phyloP scores from a whole-genome alignment of 92 coral and sea anemone genomes.

The Paramuricea clavata region DNA sequence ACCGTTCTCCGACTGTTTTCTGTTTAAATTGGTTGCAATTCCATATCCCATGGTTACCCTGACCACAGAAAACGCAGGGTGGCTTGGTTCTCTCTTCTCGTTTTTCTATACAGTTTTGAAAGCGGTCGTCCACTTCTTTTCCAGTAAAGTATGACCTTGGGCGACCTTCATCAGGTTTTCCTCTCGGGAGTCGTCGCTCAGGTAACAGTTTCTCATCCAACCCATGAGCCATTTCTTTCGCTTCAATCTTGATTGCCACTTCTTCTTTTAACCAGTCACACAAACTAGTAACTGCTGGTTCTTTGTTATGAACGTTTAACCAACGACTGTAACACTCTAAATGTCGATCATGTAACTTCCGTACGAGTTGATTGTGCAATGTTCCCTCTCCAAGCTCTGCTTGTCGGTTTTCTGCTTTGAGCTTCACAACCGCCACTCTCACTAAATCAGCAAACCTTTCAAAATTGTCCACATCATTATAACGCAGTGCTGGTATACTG shows the following conservation, averaged over 20 bases:
- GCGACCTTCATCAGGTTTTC: no score
- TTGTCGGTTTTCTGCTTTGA: constrained; percentile 71
- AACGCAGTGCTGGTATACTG: no score
- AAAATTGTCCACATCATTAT: constrained; percentile 38
- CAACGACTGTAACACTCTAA: constrained; percentile 59
- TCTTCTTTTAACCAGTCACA: constrained; percentile 4
- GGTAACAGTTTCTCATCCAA: neutral
- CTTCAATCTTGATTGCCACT: constrained; percentile 49
- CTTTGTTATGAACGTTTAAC: constrained; percentile 45
- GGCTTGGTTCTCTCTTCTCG: no score
- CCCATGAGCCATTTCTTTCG: neutral
- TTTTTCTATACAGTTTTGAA: no score
- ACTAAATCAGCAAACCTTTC: constrained; percentile 76
- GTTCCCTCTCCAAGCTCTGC: constrained; percentile 72
- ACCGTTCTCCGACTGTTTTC: no score
- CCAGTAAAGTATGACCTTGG: no score
- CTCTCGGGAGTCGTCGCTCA: no score
- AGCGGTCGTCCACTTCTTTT: no score
- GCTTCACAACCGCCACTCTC: constrained; percentile 66
- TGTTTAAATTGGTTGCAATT: no score
- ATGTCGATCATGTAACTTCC: constrained; percentile 55
- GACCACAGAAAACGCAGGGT: no score
- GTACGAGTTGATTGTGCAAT: constrained; percentile 62
- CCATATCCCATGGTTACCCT: no score
- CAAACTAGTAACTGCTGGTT: constrained; percentile 49